A percentile compares a stretch with the other conserved stretches of the same genome.
These are phyloP conservation scores for Drosophila erecta DNA, from an alignment of 1,140 invertebrate genomes.

Conservation along the genomic window DNA sequence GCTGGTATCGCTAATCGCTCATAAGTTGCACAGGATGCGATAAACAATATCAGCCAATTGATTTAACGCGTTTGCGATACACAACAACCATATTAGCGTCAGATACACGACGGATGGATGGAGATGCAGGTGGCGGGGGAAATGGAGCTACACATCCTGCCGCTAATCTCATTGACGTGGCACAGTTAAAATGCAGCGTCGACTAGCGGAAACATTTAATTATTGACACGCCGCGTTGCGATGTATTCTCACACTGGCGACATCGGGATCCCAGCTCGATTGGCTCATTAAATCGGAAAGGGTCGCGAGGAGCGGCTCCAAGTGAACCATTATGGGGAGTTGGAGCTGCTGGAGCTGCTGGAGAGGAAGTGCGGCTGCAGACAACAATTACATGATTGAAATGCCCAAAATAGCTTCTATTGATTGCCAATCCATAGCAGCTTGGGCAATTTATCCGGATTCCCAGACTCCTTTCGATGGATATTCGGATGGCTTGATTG, in stretches of 20 bases:
- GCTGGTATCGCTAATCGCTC: not conserved
- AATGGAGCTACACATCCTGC: slow-evolving; percentile 44
- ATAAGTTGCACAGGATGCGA: slow-evolving; percentile 48
- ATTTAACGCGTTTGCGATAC: slow-evolving; percentile 43
- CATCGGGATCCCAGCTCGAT: slow-evolving; percentile 37
- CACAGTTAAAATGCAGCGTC: slow-evolving; percentile 38
- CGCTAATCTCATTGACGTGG: slow-evolving; percentile 59
- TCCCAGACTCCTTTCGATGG: not conserved
- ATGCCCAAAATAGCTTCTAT: slow-evolving; percentile 26
- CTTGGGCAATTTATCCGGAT: not conserved
- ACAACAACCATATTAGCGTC: slow-evolving; percentile 12
- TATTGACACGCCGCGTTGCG: slow-evolving; percentile 58
- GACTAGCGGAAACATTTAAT: slow-evolving; percentile 65
- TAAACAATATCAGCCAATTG: slow-evolving; percentile 52
- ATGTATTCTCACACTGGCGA: slow-evolving; percentile 8
- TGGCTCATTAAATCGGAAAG: slow-evolving; percentile 37
- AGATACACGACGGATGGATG: slow-evolving; percentile 1
- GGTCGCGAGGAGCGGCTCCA: slow-evolving; percentile 4
- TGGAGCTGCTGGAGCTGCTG: not conserved
- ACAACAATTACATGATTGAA: slow-evolving; percentile 16
- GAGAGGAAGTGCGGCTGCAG: slow-evolving; percentile 18
- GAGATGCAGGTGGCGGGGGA: not conserved
- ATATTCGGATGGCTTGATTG: slow-evolving; percentile 9
- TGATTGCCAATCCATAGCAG: slow-evolving; percentile 6
- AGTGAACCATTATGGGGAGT: slow-evolving; percentile 33